These are phyloP conservation scores for Nothura maculosa DNA, from an alignment of 2,797 vertebrate species.

Conservation along the genomic window DNA sequence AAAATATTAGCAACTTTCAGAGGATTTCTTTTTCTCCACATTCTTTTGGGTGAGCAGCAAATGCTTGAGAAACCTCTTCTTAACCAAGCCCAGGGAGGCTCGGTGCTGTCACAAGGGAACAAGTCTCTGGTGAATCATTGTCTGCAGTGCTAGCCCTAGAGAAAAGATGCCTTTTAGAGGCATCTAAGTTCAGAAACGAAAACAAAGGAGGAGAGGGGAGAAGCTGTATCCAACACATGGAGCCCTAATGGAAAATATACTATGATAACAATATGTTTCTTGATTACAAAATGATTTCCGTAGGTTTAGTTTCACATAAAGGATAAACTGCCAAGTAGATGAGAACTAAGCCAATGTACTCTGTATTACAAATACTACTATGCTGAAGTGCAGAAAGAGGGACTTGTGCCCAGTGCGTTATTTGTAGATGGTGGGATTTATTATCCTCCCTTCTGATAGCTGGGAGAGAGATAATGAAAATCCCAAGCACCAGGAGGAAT, in stretches of 20 bases:
- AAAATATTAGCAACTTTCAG: conserved; percentile 59
- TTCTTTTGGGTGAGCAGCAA: conserved; percentile 10
- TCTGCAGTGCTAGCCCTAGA: conserved; percentile 28
- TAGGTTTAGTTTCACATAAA: conserved; percentile 36
- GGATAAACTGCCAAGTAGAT: conserved; percentile 65
- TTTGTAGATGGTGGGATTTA: conserved; percentile 51
- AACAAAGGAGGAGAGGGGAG: not conserved
- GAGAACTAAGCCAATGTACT: conserved; percentile 63
- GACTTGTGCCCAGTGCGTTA: conserved; percentile 18
- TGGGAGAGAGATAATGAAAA: conserved; percentile 50
- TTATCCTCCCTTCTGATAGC: conserved; percentile 58
- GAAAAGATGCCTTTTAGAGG: conserved; percentile 34
- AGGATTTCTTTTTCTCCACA: not conserved
- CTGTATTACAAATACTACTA: conserved; percentile 68
- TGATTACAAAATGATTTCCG: conserved; percentile 46
- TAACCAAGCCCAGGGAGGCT: conserved; percentile 41
- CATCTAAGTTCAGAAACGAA: conserved; percentile 38
- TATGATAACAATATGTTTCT: conserved; percentile 50
- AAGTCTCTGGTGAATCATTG: conserved; percentile 16
- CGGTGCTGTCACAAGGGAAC: conserved; percentile 36
- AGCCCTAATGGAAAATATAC: conserved; percentile 42
- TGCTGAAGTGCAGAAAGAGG: conserved; percentile 58
- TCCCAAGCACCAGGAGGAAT: conserved; percentile 45
- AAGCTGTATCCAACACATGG: conserved; percentile 24
- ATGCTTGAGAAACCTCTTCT: conserved; percentile 35